Conservation (phyloP, 1,140 invertebrate species). For the Drosophila sechellia region DNA sequence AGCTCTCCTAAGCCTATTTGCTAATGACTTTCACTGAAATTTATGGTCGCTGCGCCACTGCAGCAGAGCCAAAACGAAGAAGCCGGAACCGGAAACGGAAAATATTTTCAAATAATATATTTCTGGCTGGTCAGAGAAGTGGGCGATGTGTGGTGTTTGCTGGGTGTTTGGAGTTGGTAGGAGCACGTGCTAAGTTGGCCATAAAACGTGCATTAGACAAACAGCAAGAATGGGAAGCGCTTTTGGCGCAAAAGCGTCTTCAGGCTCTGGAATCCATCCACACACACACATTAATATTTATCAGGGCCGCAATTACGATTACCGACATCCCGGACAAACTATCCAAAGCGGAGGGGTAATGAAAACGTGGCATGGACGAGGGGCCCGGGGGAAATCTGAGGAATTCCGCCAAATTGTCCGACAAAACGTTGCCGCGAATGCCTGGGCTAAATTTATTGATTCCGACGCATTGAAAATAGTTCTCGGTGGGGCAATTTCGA, state of each 20-base stretch:
- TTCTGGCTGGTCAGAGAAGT: constrained; percentile 11
- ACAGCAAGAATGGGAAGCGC: constrained; percentile 23
- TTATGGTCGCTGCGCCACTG: constrained; percentile 50
- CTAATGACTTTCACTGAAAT: constrained; percentile 64
- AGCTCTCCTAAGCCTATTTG: constrained; percentile 44
- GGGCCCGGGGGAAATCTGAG: constrained; percentile 29
- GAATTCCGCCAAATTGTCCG: constrained; percentile 68
- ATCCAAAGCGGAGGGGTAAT: constrained; percentile 27
- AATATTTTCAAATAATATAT: constrained; percentile 60
- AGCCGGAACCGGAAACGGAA: constrained; percentile 10
- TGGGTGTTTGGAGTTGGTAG: neutral
- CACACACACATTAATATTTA: constrained; percentile 74
- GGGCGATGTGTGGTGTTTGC: neutral
- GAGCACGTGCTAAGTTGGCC: constrained; percentile 61
- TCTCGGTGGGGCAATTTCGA: constrained; percentile 80
- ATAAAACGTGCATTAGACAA: constrained; percentile 65
- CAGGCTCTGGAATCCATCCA: constrained; percentile 31
- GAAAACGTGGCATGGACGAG: neutral
- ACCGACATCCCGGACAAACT: constrained; percentile 61
- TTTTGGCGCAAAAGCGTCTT: constrained; percentile 32
- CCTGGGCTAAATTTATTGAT: constrained; percentile 73
- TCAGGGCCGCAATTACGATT: constrained; percentile 73
- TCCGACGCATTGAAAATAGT: constrained; percentile 84
- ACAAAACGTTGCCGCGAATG: constrained; percentile 69
- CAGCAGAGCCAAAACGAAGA: constrained; percentile 28